phyloP scores from a whole-genome alignment of 64 coral and sea anemone genomes.

The Hydrozoanthus tunicans region DNA sequence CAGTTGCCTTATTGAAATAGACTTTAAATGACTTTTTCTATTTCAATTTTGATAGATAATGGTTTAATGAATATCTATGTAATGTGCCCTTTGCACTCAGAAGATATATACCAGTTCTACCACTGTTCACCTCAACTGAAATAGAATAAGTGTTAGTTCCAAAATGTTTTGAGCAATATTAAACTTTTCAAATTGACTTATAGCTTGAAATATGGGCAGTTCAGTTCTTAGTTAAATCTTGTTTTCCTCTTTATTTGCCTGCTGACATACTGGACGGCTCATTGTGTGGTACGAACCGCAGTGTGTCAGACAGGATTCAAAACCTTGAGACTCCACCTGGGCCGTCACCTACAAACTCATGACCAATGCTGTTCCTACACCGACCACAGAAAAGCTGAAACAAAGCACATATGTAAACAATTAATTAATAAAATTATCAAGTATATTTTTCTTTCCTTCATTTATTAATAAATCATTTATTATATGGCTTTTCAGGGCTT shows the following conservation, averaged over 20 bases:
- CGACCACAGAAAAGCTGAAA: slow-evolving; percentile 84
- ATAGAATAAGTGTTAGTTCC: too few relatives aligned
- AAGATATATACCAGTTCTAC: too few relatives aligned
- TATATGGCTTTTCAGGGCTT: too few relatives aligned
- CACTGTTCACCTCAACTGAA: too few relatives aligned
- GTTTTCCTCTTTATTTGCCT: not conserved
- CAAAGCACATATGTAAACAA: not conserved
- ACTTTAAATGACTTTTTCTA: too few relatives aligned
- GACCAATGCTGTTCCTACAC: slow-evolving; percentile 74
- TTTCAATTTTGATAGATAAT: too few relatives aligned
- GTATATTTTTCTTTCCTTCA: too few relatives aligned
- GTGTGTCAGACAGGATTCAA: slow-evolving; percentile 88
- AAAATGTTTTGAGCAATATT: not conserved
- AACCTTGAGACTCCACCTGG: slow-evolving; percentile 84
- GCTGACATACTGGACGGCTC: slow-evolving; percentile 43
- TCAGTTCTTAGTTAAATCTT: not conserved
- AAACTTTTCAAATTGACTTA: not conserved
- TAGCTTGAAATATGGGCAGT: not conserved
- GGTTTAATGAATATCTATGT: too few relatives aligned
- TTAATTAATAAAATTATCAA: not conserved
- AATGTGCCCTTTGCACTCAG: too few relatives aligned
- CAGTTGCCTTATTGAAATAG: too few relatives aligned
- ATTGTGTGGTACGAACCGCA: slow-evolving; percentile 66
- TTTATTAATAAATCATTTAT: too few relatives aligned
- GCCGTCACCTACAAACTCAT: slow-evolving; percentile 93